These are phyloP conservation scores for Hippopotamyrus pictus DNA, from an alignment of 2,797 vertebrate genomes.

Conservation along the genomic window DNA sequence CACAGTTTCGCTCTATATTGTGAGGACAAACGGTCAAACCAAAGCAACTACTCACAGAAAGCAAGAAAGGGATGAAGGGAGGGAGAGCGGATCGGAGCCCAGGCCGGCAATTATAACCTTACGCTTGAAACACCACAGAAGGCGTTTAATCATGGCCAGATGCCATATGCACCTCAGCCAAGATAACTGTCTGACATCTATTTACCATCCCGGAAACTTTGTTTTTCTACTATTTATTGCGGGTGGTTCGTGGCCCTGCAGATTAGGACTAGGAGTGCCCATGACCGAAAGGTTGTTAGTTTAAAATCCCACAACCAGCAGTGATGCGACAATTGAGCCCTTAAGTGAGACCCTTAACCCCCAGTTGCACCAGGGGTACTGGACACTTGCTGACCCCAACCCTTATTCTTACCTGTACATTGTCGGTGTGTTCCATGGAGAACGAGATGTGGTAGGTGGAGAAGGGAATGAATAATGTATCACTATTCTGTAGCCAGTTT, in stretches of 20 bases:
- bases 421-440: neutral
- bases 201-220: neutral
- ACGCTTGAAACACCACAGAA: neutral
- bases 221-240: neutral
- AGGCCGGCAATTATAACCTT: neutral
- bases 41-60: neutral
- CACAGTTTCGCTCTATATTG: neutral
- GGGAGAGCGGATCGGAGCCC: neutral
- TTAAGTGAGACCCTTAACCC: neutral
- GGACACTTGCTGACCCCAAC: neutral
- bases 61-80: neutral
- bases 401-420: neutral
- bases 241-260: neutral
- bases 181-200: neutral
- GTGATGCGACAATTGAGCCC: neutral
- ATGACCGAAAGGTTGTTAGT: neutral
- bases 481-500: neutral
- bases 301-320: neutral
- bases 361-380: neutral
- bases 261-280: neutral
- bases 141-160: neutral
- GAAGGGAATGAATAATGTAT: neutral
- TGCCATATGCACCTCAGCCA: neutral
- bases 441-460: neutral
- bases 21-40: neutral